These are phyloP conservation scores for Zygaena filipendulae DNA, from an alignment of 2,888 invertebrate genomes.

Conservation along the genomic window DNA sequence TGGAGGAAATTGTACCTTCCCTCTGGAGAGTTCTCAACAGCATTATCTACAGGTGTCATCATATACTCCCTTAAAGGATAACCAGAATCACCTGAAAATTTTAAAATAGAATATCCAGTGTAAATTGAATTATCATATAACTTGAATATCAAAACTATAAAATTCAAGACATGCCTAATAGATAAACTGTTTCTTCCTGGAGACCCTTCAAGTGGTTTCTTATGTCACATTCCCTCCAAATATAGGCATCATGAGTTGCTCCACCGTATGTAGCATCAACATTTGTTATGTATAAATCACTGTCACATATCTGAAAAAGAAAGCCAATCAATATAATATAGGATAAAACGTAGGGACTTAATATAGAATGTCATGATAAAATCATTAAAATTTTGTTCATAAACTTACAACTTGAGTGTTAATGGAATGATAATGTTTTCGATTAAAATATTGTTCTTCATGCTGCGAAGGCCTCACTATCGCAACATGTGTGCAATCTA, in stretches of 20 bases:
- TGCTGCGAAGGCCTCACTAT: conserved; percentile 2
- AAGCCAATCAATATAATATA: no score
- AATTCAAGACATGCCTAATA: neutral
- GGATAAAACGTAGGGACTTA: no score
- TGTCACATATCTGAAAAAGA: neutral
- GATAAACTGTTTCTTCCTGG: neutral
- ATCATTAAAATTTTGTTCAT: no score
- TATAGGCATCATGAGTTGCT: conserved; percentile 7
- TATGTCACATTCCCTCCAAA: no score
- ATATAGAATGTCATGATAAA: no score
- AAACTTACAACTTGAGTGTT: neutral
- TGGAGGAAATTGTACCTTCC: conserved; percentile 6
- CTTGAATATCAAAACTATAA: no score
- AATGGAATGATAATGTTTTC: conserved; percentile 3
- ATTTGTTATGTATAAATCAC: conserved; percentile 9
- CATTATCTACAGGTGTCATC: conserved; percentile 6
- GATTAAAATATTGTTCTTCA: conserved; percentile 4
- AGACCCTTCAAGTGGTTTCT: neutral
- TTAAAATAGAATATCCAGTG: neutral
- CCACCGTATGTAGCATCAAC: conserved; percentile 10
- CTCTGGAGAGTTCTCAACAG: conserved; percentile 1
- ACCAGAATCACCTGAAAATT: conserved; percentile 7
- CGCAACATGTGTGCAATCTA: conserved; percentile 8
- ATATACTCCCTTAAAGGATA: conserved; percentile 8
- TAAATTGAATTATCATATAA: neutral